phyloP scores from a whole-genome alignment of 2,797 vertebrate species.

The Takifugu rubripes region DNA sequence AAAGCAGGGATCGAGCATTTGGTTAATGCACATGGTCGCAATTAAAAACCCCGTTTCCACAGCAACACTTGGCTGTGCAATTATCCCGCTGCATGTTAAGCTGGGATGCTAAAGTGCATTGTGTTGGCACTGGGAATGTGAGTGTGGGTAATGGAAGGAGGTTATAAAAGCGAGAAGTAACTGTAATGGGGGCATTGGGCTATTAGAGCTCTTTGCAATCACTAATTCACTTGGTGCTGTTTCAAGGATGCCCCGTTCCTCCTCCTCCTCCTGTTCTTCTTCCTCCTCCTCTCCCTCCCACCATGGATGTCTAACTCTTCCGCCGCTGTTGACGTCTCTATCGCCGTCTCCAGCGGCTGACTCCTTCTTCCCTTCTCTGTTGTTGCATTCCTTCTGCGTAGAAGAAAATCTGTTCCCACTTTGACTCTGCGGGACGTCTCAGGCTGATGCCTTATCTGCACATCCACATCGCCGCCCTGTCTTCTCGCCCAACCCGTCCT shows the following conservation, averaged over 20 bases:
- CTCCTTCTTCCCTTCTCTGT: constrained; percentile 12
- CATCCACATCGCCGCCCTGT: constrained; percentile 33
- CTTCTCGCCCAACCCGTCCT: constrained; percentile 13
- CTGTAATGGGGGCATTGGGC: constrained; percentile 71
- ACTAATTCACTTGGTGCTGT: constrained; percentile 66
- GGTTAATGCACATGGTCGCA: background rate
- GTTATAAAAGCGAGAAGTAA: constrained; percentile 71
- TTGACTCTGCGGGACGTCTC: constrained; percentile 36
- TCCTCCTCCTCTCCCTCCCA: constrained; percentile 11
- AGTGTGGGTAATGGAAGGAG: constrained; percentile 60
- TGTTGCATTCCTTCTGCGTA: constrained; percentile 33
- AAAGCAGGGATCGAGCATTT: background rate
- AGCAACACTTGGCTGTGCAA: constrained; percentile 10
- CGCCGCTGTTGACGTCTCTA: constrained; percentile 42
- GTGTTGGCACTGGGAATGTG: constrained; percentile 32
- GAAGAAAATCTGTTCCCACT: constrained; percentile 55
- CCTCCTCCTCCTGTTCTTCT: constrained; percentile 25
- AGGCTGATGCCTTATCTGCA: constrained; percentile 42
- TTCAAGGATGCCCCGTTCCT: constrained; percentile 39
- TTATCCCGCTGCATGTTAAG: constrained; percentile 10
- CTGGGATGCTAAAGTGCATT: constrained; percentile 38
- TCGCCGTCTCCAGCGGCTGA: constrained; percentile 22
- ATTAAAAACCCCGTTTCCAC: constrained; percentile 6
- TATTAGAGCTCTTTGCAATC: constrained; percentile 72
- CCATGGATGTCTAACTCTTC: constrained; percentile 25